Percentiles rank a stretch among this genome's conserved stretches.
Conservation (phyloP, 2,888 invertebrate genomes). For the Rhaphigaster nebulosa region DNA sequence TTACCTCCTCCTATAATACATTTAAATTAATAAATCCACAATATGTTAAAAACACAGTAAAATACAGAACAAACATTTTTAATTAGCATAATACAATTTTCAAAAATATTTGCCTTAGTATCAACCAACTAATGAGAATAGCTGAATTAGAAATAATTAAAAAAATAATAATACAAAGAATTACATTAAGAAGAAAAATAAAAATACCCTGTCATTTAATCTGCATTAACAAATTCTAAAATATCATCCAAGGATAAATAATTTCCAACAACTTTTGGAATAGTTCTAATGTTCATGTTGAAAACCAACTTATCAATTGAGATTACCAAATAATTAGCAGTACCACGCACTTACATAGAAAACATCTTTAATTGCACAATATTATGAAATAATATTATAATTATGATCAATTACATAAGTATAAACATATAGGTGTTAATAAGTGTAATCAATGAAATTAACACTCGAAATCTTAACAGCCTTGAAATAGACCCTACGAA, state of each 20-base stretch:
- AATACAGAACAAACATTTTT: neutral
- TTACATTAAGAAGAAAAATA: neutral
- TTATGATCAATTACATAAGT: neutral
- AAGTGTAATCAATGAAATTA: neutral
- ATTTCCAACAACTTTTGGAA: neutral
- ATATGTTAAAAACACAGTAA: neutral
- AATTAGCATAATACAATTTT: neutral
- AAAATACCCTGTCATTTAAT: neutral
- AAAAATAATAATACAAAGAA: neutral
- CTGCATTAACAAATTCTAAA: neutral
- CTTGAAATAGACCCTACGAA: constrained; percentile 50
- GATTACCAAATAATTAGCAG: neutral
- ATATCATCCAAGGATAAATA: neutral
- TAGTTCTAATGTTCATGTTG: neutral
- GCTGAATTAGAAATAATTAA: neutral
- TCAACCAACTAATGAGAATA: neutral
- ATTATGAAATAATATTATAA: neutral
- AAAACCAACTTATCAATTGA: neutral
- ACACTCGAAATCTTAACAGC: constrained; percentile 19
- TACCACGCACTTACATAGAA: neutral
- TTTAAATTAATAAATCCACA: neutral
- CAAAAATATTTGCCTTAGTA: too few relatives aligned
- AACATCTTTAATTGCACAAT: neutral
- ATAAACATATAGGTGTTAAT: neutral
- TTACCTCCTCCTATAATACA: constrained; percentile 56